phyloP scores from a whole-genome alignment of 2,797 vertebrate species.

The Gallinago solitaria region DNA sequence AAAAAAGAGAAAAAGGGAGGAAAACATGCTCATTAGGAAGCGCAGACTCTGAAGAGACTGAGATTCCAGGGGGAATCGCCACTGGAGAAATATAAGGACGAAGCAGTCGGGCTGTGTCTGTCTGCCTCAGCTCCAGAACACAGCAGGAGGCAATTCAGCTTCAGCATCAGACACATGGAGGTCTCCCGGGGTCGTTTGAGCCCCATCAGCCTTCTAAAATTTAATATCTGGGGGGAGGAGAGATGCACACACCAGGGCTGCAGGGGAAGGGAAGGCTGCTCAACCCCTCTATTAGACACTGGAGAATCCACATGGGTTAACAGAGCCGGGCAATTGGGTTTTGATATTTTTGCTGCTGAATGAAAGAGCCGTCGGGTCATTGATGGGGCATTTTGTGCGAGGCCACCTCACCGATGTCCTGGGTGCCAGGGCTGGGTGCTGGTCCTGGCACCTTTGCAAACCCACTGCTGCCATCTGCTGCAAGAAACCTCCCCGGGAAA shows the following conservation, averaged over 20 bases:
- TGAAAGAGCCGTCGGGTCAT: accelerated
- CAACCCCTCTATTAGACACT: neutral
- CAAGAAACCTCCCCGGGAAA: neutral
- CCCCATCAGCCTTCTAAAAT: neutral
- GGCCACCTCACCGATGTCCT: accelerated
- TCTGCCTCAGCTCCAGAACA: neutral
- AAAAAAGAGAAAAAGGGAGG: accelerated
- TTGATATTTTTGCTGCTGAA: neutral
- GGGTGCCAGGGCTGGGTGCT: accelerated
- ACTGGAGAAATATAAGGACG: neutral
- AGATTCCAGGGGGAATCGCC: neutral
- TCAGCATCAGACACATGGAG: accelerated
- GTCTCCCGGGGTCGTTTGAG: accelerated
- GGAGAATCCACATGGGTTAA: neutral
- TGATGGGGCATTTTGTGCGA: accelerated
- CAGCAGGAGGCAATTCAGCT: accelerated
- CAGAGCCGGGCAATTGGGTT: accelerated
- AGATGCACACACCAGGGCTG: neutral
- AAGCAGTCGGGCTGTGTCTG: neutral
- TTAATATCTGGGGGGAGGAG: neutral
- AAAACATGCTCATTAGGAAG: neutral
- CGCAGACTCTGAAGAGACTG: neutral
- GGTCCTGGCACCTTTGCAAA: neutral
- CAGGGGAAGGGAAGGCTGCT: neutral
- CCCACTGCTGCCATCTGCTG: constrained; percentile 56